A percentile compares a stretch with the other conserved stretches of the same genome.
These are phyloP conservation scores for Chrosomus eos DNA, from an alignment of 2,797 vertebrate species.

Conservation along the genomic window DNA sequence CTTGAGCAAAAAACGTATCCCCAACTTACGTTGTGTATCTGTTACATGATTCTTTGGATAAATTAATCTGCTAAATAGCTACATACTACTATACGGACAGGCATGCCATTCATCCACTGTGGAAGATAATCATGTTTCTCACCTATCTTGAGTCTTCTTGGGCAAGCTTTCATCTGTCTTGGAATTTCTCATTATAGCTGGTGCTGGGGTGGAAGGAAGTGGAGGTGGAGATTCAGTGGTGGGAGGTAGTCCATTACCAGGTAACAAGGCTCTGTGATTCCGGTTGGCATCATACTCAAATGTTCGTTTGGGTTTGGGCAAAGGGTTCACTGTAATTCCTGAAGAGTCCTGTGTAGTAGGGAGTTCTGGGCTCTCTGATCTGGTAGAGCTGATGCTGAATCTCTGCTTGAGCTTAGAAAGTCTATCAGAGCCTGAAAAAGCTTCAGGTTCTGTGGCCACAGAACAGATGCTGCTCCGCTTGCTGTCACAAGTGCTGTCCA, in stretches of 20 bases:
- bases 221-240: conserved; percentile 86
- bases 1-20: not conserved
- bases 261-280: conserved; percentile 79
- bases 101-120: conserved; percentile 11
- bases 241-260: conserved; percentile 91
- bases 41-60: not conserved
- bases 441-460: conserved; percentile 82
- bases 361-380: conserved; percentile 78
- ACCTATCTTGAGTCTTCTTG: conserved; percentile 89
- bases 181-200: conserved; percentile 79
- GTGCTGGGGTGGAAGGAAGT: conserved; percentile 90
- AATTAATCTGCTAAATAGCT: not conserved
- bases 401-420: conserved; percentile 82
- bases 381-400: conserved; percentile 73
- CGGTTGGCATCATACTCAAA: conserved; percentile 97
- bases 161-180: conserved; percentile 82
- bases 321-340: conserved; percentile 87
- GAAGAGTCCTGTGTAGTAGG: conserved; percentile 72
- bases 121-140: conserved; percentile 54
- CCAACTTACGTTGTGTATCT: not conserved
- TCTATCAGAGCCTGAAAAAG: conserved; percentile 78
- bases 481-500: conserved; percentile 78
- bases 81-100: conserved; percentile 1
- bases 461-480: conserved; percentile 83
- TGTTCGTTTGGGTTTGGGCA: conserved; percentile 98